Evolutionary conservation across 1,140 invertebrate genomes (phyloP).

Genomic region (Phthorimaea operculella): DNA sequence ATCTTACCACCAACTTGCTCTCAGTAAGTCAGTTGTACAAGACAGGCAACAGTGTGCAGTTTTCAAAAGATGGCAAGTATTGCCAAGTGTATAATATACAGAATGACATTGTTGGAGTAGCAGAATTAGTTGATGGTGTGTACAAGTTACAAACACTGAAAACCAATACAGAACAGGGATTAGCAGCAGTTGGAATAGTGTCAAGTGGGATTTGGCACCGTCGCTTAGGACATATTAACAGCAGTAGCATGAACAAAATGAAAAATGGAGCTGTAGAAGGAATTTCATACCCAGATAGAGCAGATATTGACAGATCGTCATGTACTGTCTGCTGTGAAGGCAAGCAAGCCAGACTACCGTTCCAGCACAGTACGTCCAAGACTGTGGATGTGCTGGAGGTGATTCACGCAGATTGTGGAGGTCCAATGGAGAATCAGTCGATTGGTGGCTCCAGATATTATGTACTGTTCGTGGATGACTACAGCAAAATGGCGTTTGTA

Average conservation of each 20-base stretch:
- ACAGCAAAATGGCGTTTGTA: constrained; percentile 33
- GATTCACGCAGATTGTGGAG: constrained; percentile 37
- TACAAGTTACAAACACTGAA: too few relatives aligned
- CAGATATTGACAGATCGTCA: constrained; percentile 10
- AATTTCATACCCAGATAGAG: constrained; percentile 7
- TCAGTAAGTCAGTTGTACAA: constrained; percentile 23
- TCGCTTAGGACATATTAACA: constrained; percentile 17
- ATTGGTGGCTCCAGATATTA: constrained; percentile 34
- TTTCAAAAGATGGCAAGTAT: constrained; percentile 15
- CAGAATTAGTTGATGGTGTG: constrained; percentile 20
- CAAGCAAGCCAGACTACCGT: constrained; percentile 21
- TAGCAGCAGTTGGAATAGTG: background rate
- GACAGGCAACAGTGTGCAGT: constrained; percentile 23
- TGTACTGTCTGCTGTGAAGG: constrained; percentile 29
- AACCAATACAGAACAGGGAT: constrained; percentile 14
- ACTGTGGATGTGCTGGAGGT: constrained; percentile 22
- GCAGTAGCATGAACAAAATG: constrained; percentile 21
- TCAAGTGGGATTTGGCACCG: constrained; percentile 7
- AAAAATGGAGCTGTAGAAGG: constrained; percentile 24
- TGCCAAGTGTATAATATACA: constrained; percentile 20
- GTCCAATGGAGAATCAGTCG: constrained; percentile 32
- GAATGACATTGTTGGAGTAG: constrained; percentile 20
- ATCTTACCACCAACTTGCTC: constrained; percentile 20
- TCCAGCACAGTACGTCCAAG: constrained; percentile 14
- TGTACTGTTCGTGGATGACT: constrained; percentile 50